Evolutionary conservation across 2,888 invertebrate genomes (phyloP).

Genomic region (Monopis laevigella): DNA sequence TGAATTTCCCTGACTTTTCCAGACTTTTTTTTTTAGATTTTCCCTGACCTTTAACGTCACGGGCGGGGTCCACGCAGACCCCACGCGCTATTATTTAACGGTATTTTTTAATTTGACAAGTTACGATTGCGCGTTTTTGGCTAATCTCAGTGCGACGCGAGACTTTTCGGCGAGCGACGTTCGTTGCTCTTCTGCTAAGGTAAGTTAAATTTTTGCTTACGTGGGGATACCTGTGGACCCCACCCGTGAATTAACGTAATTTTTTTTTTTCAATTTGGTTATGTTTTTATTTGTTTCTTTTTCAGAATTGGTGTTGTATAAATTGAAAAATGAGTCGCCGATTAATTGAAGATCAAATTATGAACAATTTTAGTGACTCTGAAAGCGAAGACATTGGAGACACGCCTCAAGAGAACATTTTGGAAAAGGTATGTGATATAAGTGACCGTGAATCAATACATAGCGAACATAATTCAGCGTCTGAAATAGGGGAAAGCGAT

Average conservation of each 20-base stretch:
- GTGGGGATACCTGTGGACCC: no score
- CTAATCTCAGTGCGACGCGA: slow-evolving; percentile 13
- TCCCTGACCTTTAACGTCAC: no score
- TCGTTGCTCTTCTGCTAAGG: slow-evolving; percentile 4
- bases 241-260: slow-evolving; percentile 12
- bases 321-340: background rate
- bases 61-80: no score
- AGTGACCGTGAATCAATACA: no score
- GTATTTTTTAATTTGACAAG: slow-evolving; percentile 13
- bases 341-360: background rate
- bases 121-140: slow-evolving; percentile 12
- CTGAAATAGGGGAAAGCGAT: background rate
- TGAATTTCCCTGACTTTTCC: no score
- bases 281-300: background rate
- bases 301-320: slow-evolving; percentile 4
- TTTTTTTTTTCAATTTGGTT: no score
- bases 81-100: slow-evolving; percentile 12
- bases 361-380: background rate
- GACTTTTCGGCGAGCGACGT: slow-evolving; percentile 1
- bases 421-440: background rate
- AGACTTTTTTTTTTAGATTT: no score
- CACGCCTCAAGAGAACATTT: slow-evolving; percentile 1
- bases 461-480: no score
- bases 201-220: no score
- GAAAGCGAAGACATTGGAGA: background rate